These are phyloP conservation scores for Neolamprologus multifasciatus DNA, from an alignment of 2,797 vertebrate genomes.

Conservation along the genomic window DNA sequence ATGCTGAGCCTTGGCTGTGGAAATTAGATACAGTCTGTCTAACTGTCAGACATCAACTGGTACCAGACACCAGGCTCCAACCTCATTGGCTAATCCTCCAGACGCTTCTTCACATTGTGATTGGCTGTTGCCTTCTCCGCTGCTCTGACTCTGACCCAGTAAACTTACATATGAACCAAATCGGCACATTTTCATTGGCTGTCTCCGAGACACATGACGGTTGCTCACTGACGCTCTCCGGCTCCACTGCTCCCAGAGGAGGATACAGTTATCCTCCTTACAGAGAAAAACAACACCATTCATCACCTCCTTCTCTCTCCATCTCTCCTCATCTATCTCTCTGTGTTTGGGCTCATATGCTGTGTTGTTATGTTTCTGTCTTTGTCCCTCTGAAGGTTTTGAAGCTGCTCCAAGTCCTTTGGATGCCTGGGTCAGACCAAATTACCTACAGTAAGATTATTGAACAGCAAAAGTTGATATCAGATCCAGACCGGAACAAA, in stretches of 20 bases:
- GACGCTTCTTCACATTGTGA: conserved; percentile 32
- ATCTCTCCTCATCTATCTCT: conserved; percentile 41
- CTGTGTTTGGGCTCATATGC: conserved; percentile 35
- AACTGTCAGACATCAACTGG: conserved; percentile 76
- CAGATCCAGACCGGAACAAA: neutral
- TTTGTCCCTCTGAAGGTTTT: conserved; percentile 49
- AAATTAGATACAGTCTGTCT: conserved; percentile 77
- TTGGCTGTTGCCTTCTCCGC: conserved; percentile 61
- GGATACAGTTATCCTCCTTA: conserved; percentile 69
- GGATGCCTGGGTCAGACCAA: conserved; percentile 39
- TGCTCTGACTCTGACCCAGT: conserved; percentile 72
- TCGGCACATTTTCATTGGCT: conserved; percentile 59
- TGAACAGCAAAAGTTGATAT: conserved; percentile 23
- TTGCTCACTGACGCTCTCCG: conserved; percentile 36
- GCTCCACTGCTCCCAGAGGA: conserved; percentile 63
- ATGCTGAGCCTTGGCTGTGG: conserved; percentile 61
- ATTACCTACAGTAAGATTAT: conserved; percentile 22
- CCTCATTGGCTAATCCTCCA: conserved; percentile 68
- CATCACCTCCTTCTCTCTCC: conserved; percentile 61
- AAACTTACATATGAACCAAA: conserved; percentile 73
- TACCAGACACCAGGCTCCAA: conserved; percentile 67
- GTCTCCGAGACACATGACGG: conserved; percentile 74
- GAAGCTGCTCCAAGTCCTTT: conserved; percentile 42
- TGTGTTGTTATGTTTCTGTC: conserved; percentile 44
- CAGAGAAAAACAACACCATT: conserved; percentile 70